Percentiles rank a stretch among this genome's conserved stretches.
These are phyloP conservation scores for Amphiprion percula DNA, from an alignment of 2,113 vertebrate genomes.

Conservation along the genomic window DNA sequence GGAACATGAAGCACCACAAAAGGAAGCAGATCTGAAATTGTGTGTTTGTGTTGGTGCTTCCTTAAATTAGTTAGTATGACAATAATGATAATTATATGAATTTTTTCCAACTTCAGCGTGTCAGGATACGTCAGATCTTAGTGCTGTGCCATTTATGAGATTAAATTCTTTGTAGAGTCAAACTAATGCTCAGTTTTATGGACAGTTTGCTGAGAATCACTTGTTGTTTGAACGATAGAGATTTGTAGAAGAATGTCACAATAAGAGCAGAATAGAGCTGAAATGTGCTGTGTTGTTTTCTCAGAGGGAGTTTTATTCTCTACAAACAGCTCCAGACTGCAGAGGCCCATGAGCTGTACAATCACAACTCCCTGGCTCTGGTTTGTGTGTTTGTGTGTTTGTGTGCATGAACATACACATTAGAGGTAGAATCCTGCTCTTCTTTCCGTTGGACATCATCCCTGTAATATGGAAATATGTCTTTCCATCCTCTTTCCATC, in stretches of 20 bases:
- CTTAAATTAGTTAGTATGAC: neutral
- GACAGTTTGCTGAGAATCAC: neutral
- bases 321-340: slow-evolving; percentile 15
- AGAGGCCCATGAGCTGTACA: slow-evolving; percentile 11
- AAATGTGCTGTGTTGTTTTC: slow-evolving; percentile 1
- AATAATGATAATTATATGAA: neutral
- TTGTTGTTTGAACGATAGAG: neutral
- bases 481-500: slow-evolving; percentile 40
- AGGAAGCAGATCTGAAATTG: neutral
- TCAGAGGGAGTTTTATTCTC: neutral
- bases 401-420: neutral
- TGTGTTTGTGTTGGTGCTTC: neutral
- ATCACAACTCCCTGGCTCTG: slow-evolving; percentile 26
- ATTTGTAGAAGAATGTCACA: neutral
- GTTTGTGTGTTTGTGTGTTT: neutral
- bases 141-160: neutral
- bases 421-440: slow-evolving; percentile 25
- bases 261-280: no score
- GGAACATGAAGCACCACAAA: slow-evolving; percentile 16
- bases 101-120: neutral
- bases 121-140: neutral
- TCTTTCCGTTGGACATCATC: slow-evolving; percentile 35
- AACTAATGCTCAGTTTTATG: neutral
- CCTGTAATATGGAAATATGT: slow-evolving; percentile 51
- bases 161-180: neutral